Base-by-base conservation (phyloP, 2,113 vertebrate genomes). In the Anolis carolinensis region DNA sequence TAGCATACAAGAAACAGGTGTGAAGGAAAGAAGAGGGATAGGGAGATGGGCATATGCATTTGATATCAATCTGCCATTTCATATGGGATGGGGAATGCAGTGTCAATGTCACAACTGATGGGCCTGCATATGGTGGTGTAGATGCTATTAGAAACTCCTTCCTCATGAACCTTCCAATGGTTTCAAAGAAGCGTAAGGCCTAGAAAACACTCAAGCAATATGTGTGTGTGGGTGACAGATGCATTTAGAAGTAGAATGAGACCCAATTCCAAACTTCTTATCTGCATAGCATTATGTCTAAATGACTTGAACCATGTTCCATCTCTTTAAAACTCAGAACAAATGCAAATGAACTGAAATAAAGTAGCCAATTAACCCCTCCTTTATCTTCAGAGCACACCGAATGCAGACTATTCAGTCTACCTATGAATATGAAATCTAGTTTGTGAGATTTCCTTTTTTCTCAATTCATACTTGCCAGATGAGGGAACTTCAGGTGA, bases 331-430 rank as follows among this genome's bases (percentile, higher is more conserved):
- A 68, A 68, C 30, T 7, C 18, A 21, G 25, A 79, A 8, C 9
- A 79, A 71, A 71, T 59, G 16, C 48, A 85, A 79, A 79, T 71
- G 52, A 59, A 85, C 67, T 32, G 25, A 82, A 50, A 70, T 50
- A 71, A 70, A 36, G 16, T 36, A 72, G 70, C 81, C 68, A 82
- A 82, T 59, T 82, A 59, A 73, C 81, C 68, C 39, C 32, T 73
- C 32, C 68, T 73, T 34, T 72, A 36, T 82, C 81, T 82, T 82
- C 81, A 59, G 67, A n/a, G 68, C 68, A 82, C 67, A 55, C 2
- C 3, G 81, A 32, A 30, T 34, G 48, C 2, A 52, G 48, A 18
- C 67, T 23, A 27, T 32, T 34, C n/a, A 52, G n/a, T 44, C 44
- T 71, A 20, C 30, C 23, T 14, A 71, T 34, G 18, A 32, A 82